Evolutionary conservation across 2,888 invertebrate species (phyloP), one percentile per base, ranked within the genome.

Genomic region (Villa cingulata): DNA sequence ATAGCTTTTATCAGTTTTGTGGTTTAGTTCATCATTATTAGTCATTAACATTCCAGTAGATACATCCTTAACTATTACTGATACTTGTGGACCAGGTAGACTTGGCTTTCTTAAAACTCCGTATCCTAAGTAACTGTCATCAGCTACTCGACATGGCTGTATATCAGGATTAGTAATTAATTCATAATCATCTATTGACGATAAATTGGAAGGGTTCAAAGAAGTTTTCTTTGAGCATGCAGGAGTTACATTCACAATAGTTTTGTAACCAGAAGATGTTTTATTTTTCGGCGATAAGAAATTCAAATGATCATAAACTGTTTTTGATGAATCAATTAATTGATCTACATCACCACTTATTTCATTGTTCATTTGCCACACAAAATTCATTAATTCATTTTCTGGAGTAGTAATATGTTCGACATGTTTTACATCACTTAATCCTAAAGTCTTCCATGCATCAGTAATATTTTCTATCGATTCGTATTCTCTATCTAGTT

Each of bases 391-490:
- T 27, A 67, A 59, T 36, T 71, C 68, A 41, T 70, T 67, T 44
- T 64, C 63, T 4, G 56, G 56, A 18, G 62, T 58, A 27, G 62
- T 63, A 5, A 66, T 45, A 54, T 68, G 71, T 62, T 86, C 86
- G 1, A 76, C 79, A 59, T 86, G 86, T 52, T 78, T 77, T 12
- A 85, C 76, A 44, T 81, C 80, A 59, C 80, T 78, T 18, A 85
- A 74, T 1, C 87, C 87, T 51, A 85, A 72, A 1, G 86, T 86
- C 61, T 78, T 80, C 87, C 87, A 87, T 10, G 87, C 87, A 57
- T 87, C 82, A 57, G 74, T 81, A 51, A 85, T 74, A 7, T 81
- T 76, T 70, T 86, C 85, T 23, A 88, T 78, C 60, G 79, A 74
- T 60, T 88, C 87, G 64, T 87, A 87, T 59, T 70, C 65, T 14